Evolutionary conservation across 1,140 invertebrate species (phyloP), one percentile per base, ranked within the genome.

Genomic region (Tetramorium simillimum): DNA sequence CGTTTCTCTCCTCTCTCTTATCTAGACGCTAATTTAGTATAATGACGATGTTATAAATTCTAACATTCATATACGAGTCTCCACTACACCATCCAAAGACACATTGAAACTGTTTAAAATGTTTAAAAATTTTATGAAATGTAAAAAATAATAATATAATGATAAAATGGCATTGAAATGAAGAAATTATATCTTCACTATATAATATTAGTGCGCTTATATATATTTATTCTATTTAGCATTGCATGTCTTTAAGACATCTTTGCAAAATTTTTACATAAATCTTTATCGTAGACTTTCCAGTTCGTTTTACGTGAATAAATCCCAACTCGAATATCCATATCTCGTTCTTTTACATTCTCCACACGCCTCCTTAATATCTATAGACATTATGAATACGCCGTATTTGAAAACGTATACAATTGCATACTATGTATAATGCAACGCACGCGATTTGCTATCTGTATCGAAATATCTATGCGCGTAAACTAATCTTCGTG

Each of bases 401-500:
- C 4, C 21, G n/a, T 33, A 46, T 46, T 46, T 18, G 40, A 0
- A 12, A 77, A 63, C 21, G 9, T 43, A 28, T 24, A 37, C 37
- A 77, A 63, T 49, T 63, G 21, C 14, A 49, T 46, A 63, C 12
- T 62, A 60, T 77, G 53, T 76, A 60, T 76, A 58, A 40, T 77
- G 58, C 75, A 63, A 51, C n/a, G 28, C 28, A 51, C 1, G 12
- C 21, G 53, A 56, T 81, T 81, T 24, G 14, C 16, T 28, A 28
- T n/a, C 49, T 28, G 56, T 56, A 40, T 33, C 3, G 12, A 43
- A 81, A 43, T 43, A 58, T 56, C 33, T 70, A 70, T 43, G 9
- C 51, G 49, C 49, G 21, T 70, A 81, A 81, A 69, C 77, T 69
- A 70, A 70, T 81, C 21, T 81, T 24, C 21, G 49, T 58, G 65